Conservation (phyloP, 2,113 vertebrate genomes). For the Zapus hudsonius region DNA sequence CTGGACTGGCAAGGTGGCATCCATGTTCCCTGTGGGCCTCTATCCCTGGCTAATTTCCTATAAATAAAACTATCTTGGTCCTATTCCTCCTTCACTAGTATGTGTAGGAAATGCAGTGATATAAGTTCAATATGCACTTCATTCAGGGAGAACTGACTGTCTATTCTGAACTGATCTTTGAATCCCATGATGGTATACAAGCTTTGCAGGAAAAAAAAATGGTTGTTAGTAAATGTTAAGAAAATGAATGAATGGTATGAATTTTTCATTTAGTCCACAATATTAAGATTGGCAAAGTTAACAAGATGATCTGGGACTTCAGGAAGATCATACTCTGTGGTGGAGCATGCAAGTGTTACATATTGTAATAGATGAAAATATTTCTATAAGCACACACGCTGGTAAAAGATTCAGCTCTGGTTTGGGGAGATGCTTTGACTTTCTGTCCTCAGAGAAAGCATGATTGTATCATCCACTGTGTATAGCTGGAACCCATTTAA, state of each 20-base stretch:
- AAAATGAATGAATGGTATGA: not conserved
- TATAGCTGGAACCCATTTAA: slow-evolving; percentile 43
- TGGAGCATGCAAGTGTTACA: not conserved
- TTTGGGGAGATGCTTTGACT: slow-evolving; percentile 25
- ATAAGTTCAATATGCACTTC: not conserved
- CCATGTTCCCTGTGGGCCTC: no score
- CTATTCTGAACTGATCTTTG: slow-evolving; percentile 8
- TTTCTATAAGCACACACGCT: not conserved
- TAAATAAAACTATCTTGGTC: no score
- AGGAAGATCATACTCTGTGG: not conserved
- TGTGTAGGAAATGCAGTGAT: not conserved
- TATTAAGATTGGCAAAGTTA: not conserved
- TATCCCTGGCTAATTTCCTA: no score
- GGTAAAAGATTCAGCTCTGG: slow-evolving; percentile 41
- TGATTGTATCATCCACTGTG: slow-evolving; percentile 28
- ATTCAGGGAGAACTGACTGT: not conserved
- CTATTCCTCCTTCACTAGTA: not conserved
- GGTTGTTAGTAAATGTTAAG: not conserved
- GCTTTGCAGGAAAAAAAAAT: not conserved
- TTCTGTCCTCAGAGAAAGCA: slow-evolving; percentile 39
- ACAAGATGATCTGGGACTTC: not conserved
- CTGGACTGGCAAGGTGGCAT: no score
- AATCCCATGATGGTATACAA: not conserved
- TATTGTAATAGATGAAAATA: slow-evolving; percentile 26
- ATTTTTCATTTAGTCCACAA: not conserved